Base-by-base conservation (phyloP, 92 coral and sea anemone species). In the Ricordea florida region DNA sequence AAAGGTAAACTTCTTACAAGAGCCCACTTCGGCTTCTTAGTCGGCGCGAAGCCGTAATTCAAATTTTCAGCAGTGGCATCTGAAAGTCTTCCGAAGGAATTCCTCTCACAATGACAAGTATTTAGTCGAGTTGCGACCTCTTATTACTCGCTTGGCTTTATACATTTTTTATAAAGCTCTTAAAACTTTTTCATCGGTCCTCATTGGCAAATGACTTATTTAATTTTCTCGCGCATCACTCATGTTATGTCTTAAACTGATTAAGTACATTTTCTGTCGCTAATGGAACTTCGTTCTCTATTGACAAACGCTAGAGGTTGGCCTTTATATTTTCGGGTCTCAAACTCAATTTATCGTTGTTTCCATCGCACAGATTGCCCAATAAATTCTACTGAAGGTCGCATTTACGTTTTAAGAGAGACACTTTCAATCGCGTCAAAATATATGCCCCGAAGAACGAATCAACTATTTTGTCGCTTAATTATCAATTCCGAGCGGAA, bases 171-270 rank as follows among this genome's bases (percentile, higher is more conserved):
- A 77, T 79, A n/a, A 69, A 34, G 24, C 47, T 35, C 74, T 84
- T 51, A 76, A 78, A 69, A 37, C 66, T 67, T 84, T 56, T 66
- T 76, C 75, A 69, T 77, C 49, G 70, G 51, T 75, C 81, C 72
- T 87, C 90, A 87, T 82, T 87, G 90, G 92, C 80, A 88, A 87
- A 87, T 90, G 93, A 74, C 85, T 78, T 90, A 90, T 83, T 89
- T 90, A 87, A 90, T 87, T 87, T 90, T 78, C 80, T 47, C 84
- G 78, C 87, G 90, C 78, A 72, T 88, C 89, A 68, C 78, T 52
- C 76, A 87, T 87, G 92, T 90, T 90, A 62, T 90, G 93, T 87
- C 93, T 87, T 85, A 67, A 72, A 72, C 80, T 83, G 89, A 90
- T 90, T 90, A 80, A 80, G 82, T 61, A 34, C 71, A 57, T 61